A percentile compares a stretch with the other conserved stretches of the same genome.
Conservation (phyloP, 30 jellyfish, hydroid and myxozoan species). For the Hydra vulgaris region DNA sequence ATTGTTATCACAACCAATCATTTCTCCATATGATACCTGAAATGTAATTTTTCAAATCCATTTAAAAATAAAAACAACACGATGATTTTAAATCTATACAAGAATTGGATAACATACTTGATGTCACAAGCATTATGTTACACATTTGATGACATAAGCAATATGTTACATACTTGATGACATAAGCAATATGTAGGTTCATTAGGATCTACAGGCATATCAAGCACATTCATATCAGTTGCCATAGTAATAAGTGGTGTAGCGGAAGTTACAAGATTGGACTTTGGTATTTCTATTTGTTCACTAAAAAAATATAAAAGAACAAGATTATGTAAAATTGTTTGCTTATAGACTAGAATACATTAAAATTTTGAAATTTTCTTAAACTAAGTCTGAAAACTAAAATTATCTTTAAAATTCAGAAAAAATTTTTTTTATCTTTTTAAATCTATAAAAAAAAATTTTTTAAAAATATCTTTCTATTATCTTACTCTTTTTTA, state of each 20-base stretch:
- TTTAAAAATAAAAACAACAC: no score
- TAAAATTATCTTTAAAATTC: no score
- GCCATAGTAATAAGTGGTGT: slow-evolving; percentile 95
- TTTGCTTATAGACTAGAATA: no score
- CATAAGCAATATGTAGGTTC: slow-evolving; percentile 97
- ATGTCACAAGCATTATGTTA: no score
- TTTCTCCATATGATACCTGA: slow-evolving; percentile 92
- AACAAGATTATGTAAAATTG: no score
- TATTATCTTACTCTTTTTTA: slow-evolving; percentile 45
- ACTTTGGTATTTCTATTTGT: slow-evolving; percentile 15
- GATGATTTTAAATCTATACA: no score
- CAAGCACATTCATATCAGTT: slow-evolving; percentile 91
- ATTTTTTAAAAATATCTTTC: no score
- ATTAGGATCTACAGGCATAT: slow-evolving; percentile 98
- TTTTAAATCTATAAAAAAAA: no score
- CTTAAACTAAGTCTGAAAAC: no score
- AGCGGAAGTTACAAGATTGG: slow-evolving; percentile 46
- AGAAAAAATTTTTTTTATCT: no score
- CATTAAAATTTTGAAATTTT: neutral
- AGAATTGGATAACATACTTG: no score
- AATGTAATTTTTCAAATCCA: neutral
- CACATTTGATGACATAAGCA: no score
- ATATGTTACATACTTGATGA: slow-evolving; percentile 82
- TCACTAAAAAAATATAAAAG: slow-evolving; percentile 13
- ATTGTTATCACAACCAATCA: slow-evolving; percentile 96